phyloP scores from a whole-genome alignment of 2,797 vertebrate genomes.

The Acropternis orthonyx region DNA sequence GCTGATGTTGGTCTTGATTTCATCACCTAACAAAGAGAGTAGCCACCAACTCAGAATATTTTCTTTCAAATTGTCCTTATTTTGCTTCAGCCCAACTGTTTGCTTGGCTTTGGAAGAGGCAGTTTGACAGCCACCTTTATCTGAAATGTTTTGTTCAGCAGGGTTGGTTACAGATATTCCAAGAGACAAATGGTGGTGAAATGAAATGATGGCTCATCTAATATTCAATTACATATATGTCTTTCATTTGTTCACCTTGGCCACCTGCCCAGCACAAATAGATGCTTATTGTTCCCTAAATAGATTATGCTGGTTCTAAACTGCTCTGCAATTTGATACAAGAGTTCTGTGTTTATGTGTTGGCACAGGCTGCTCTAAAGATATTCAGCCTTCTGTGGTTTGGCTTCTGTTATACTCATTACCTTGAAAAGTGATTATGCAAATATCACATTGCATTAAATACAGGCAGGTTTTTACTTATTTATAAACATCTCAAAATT shows the following conservation, averaged over 20 bases:
- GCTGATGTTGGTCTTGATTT: neutral
- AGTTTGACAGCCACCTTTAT: neutral
- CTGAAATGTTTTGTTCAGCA: neutral
- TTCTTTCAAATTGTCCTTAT: neutral
- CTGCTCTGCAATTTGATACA: constrained; percentile 39
- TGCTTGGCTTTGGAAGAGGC: neutral
- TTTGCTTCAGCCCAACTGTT: neutral
- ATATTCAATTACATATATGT: constrained; percentile 38
- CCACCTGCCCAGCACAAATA: constrained; percentile 40
- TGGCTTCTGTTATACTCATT: constrained; percentile 64
- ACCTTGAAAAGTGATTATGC: constrained; percentile 65
- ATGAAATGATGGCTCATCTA: constrained; percentile 34
- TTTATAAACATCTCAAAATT: constrained; percentile 51
- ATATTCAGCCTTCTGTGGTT: constrained; percentile 41
- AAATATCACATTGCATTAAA: constrained; percentile 33
- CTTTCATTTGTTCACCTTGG: constrained; percentile 53
- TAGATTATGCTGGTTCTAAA: constrained; percentile 57
- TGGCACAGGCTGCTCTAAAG: constrained; percentile 30
- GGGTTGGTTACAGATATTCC: neutral
- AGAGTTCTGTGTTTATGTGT: constrained; percentile 58
- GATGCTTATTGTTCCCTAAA: constrained; percentile 59
- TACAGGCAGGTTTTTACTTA: constrained; percentile 33
- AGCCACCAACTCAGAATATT: neutral
- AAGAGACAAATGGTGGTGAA: constrained; percentile 3
- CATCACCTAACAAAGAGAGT: neutral